Base-by-base conservation (phyloP, 2,888 invertebrate genomes). In the Ochropleura leucogaster region DNA sequence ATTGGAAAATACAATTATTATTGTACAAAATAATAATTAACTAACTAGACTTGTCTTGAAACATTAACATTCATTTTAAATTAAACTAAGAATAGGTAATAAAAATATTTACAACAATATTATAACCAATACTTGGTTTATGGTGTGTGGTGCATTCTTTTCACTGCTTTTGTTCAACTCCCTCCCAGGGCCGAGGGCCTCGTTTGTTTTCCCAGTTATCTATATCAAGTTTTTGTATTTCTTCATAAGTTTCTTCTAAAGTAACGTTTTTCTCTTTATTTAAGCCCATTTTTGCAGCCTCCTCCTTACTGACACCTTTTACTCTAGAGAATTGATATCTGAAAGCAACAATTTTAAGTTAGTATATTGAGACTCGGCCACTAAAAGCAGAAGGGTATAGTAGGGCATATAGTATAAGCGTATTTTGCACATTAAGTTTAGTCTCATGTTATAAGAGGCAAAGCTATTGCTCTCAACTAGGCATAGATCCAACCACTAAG, bases 131-230 rank as follows among this genome's bases (percentile, higher is more conserved):
- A 62, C 8, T 69, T 82, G 44, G 55, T 64, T 72, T 79, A 62
- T 79, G 53, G 67, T 81, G 55, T 47, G 77, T 79, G 47, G 68
- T 82, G n/a, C 65, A 68, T 14, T 20, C 18, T 30, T 57, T 72
- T 79, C 75, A 87, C 88, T 90, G 89, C 69, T 90, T 80, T 80
- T 86, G 74, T 73, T 86, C 84, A 81, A 89, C 89, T 82, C 97
- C 97, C 90, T 99, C 99, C 98, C 98, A 99, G 0, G 99, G 98
- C 71, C 99, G 96, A 8, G 98, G 98, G 0, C 98, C 98, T 87
- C 99, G 96, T 83, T 97, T 97, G 90, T 99, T 98, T 90, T 98
- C 97, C 99, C 99, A 99, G 86, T 98, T 97, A 83, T 98, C 98
- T 85, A 98, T 97, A 91, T 99, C 98, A 57, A 98, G 92, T 72